Percentiles rank a stretch among this genome's conserved stretches.
Conservation (phyloP, 1,140 invertebrate genomes). For the Acyrthosiphon pisum region DNA sequence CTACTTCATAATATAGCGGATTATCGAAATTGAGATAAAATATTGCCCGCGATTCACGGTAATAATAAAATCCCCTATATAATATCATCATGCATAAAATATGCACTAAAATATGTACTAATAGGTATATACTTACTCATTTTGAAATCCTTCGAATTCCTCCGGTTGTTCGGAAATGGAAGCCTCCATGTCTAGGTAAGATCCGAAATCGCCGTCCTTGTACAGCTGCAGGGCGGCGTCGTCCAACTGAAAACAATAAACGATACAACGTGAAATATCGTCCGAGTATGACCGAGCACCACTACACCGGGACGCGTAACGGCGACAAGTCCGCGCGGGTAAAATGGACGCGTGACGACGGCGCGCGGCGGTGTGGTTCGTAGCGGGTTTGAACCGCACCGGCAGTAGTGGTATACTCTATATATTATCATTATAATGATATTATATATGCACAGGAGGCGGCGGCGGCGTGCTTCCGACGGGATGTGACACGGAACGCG, state of each 20-base stretch:
- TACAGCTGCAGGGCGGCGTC: conserved; percentile 95
- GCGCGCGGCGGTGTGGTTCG: background rate
- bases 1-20: too few species aligned
- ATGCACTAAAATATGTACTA: background rate
- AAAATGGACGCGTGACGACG: background rate
- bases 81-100: background rate
- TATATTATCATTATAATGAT: background rate
- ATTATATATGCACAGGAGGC: background rate
- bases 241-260: conserved; percentile 80
- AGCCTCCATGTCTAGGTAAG: conserved; percentile 93
- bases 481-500: conserved; percentile 36
- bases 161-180: conserved; percentile 94
- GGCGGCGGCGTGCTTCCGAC: background rate
- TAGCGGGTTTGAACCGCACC: background rate
- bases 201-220: conserved; percentile 95
- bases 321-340: background rate
- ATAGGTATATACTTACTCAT: conserved; percentile 77
- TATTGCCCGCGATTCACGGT: background rate
- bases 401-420: background rate
- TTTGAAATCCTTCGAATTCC: conserved; percentile 92
- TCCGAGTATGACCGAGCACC: background rate
- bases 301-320: background rate
- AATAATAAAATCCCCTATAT: background rate
- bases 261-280: background rate
- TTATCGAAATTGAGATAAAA: background rate